Percentiles rank a stretch among this genome's conserved stretches.
Evolutionary conservation across 2,888 invertebrate species (phyloP).

Genomic region (Penaeus monodon): DNA sequence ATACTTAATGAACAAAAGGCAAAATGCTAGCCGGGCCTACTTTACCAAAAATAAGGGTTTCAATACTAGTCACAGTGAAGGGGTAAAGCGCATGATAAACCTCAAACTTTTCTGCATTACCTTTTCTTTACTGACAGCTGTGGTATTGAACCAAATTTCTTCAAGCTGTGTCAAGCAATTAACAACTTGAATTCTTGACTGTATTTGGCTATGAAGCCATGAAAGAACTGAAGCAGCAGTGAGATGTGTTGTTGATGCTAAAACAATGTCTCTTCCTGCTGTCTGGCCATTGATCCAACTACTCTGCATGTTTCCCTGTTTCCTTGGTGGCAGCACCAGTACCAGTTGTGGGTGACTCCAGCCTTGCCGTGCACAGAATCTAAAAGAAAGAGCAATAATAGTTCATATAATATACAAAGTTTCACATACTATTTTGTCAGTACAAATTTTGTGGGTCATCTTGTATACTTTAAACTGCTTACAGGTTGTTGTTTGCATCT

Average conservation of each 20-base stretch:
- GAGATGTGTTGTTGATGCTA: slow-evolving; percentile 44
- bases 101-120: slow-evolving; percentile 55
- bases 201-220: slow-evolving; percentile 72
- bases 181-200: slow-evolving; percentile 70
- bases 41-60: too few species aligned
- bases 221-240: slow-evolving; percentile 65
- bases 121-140: slow-evolving; percentile 66
- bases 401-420: not conserved
- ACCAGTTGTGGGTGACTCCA: slow-evolving; percentile 72
- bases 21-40: too few species aligned
- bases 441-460: too few species aligned
- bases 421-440: too few species aligned
- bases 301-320: slow-evolving; percentile 26
- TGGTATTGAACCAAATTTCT: slow-evolving; percentile 68
- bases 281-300: slow-evolving; percentile 1
- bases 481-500: too few species aligned
- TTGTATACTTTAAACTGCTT: too few species aligned
- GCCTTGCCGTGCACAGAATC: slow-evolving; percentile 71
- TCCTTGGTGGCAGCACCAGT: slow-evolving; percentile 71
- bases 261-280: slow-evolving; percentile 32
- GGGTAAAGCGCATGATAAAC: not conserved
- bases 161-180: slow-evolving; percentile 68
- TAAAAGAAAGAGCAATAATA: slow-evolving; percentile 66
- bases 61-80: too few species aligned
- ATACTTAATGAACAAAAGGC: too few species aligned